Conservation (phyloP, 2,113 vertebrate species). For the Oncorhynchus mykiss region DNA sequence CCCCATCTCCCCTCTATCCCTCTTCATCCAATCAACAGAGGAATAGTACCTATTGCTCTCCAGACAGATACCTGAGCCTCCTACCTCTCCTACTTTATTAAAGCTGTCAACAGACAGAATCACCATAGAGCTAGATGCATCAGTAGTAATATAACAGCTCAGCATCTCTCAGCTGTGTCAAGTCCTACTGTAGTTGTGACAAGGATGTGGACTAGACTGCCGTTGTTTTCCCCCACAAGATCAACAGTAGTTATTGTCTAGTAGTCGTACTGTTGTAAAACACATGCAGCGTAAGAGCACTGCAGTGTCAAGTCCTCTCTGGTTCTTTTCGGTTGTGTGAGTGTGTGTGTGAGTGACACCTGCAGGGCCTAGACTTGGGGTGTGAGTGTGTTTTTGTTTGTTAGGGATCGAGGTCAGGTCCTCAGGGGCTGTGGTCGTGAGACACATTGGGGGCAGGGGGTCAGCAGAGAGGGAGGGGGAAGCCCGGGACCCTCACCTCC, state of each 20-base stretch:
- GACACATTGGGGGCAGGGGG: constrained; percentile 62
- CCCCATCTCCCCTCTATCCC: constrained; percentile 37
- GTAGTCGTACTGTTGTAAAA: too few relatives aligned
- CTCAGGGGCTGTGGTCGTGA: constrained; percentile 54
- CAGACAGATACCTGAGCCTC: too few relatives aligned
- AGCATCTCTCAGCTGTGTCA: too few relatives aligned
- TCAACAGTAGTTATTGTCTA: constrained; percentile 5
- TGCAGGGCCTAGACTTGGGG: not conserved
- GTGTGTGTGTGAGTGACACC: not conserved
- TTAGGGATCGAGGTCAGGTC: constrained; percentile 45
- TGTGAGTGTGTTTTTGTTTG: not conserved
- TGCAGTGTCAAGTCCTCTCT: too few relatives aligned
- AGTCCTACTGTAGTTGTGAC: too few relatives aligned
- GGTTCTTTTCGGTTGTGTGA: not conserved
- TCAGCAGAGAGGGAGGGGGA: constrained; percentile 52
- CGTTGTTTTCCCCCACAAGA: not conserved
- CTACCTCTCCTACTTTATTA: too few relatives aligned
- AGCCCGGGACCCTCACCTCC: constrained; percentile 63
- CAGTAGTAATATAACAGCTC: too few relatives aligned
- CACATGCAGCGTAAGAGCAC: too few relatives aligned
- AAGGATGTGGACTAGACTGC: too few relatives aligned
- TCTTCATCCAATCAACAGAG: constrained; percentile 10
- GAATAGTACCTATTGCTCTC: too few relatives aligned
- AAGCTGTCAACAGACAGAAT: too few relatives aligned
- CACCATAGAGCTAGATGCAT: too few relatives aligned